A percentile compares a stretch with the other conserved stretches of the same genome.
phyloP scores from a whole-genome alignment of 2,888 invertebrate species.

The Oscheius sp. region DNA sequence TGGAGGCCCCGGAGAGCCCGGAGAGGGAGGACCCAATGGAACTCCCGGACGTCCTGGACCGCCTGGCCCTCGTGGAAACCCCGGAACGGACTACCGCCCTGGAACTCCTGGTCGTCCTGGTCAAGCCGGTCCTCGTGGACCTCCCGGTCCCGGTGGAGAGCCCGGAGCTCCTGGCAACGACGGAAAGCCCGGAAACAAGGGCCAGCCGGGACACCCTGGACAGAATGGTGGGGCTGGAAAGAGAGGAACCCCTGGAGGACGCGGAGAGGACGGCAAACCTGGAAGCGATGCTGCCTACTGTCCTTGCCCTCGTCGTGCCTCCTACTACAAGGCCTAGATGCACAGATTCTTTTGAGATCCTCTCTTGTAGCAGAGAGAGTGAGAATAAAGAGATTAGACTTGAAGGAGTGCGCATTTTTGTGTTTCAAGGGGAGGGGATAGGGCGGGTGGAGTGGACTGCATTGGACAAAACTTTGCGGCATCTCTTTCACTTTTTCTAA shows the following conservation, averaged over 20 bases:
- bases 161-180: conserved; percentile 57
- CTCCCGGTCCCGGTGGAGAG: conserved; percentile 55
- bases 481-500: too few species aligned
- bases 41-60: conserved; percentile 54
- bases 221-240: conserved; percentile 41
- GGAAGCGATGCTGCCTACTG: conserved; percentile 59
- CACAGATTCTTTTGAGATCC: too few species aligned
- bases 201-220: conserved; percentile 46
- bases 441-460: too few species aligned
- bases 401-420: too few species aligned
- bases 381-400: too few species aligned
- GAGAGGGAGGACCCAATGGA: conserved; percentile 58
- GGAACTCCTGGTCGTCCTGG: conserved; percentile 56
- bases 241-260: background rate
- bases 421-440: too few species aligned
- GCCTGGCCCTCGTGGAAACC: conserved; percentile 57
- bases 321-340: too few species aligned
- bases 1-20: conserved; percentile 56
- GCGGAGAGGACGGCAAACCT: conserved; percentile 55
- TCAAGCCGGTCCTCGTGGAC: conserved; percentile 59
- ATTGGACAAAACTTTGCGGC: too few species aligned
- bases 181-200: conserved; percentile 57
- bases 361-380: too few species aligned
- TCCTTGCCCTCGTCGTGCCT: conserved; percentile 41
- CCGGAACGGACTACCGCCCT: conserved; percentile 57